A percentile compares a stretch with the other conserved stretches of the same genome.
Evolutionary conservation across 2,888 invertebrate species (phyloP).

Genomic region (Chrysodeixis includens): DNA sequence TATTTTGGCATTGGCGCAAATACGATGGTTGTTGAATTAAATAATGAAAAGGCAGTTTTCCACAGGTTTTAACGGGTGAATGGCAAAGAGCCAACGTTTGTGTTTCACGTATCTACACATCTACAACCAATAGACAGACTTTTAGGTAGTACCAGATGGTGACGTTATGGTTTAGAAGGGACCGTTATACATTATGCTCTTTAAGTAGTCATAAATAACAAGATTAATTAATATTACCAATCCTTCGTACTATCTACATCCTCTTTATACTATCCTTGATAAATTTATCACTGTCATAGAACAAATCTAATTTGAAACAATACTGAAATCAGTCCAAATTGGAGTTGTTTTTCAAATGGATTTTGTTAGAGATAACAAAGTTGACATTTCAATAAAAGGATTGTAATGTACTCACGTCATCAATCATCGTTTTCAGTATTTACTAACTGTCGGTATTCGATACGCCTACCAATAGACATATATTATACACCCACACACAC

Average conservation of each 20-base stretch:
- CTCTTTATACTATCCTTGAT: no score
- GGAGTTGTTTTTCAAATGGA: not conserved
- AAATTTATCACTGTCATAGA: no score
- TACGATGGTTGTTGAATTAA: conserved; percentile 85
- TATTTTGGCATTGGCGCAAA: conserved; percentile 82
- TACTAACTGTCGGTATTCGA: not conserved
- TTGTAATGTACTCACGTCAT: not conserved
- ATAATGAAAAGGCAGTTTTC: conserved; percentile 82
- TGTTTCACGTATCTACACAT: conserved; percentile 58
- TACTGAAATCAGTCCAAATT: not conserved
- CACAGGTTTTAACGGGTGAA: conserved; percentile 80
- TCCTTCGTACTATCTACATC: no score
- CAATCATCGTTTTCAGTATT: conserved; percentile 1
- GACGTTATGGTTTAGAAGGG: conserved; percentile 43
- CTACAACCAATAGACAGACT: conserved; percentile 57
- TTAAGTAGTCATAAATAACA: conserved; percentile 30
- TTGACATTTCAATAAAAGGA: not conserved
- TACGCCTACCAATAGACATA: not conserved
- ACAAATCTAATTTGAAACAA: no score
- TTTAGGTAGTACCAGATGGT: conserved; percentile 55
- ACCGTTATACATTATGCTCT: conserved; percentile 38
- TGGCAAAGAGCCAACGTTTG: conserved; percentile 80
- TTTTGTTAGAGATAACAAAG: not conserved
- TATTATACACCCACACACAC: not conserved
- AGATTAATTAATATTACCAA: conserved; percentile 12